Evolutionary conservation across 2,113 vertebrate species (phyloP).

Genomic region (Egretta garzetta): DNA sequence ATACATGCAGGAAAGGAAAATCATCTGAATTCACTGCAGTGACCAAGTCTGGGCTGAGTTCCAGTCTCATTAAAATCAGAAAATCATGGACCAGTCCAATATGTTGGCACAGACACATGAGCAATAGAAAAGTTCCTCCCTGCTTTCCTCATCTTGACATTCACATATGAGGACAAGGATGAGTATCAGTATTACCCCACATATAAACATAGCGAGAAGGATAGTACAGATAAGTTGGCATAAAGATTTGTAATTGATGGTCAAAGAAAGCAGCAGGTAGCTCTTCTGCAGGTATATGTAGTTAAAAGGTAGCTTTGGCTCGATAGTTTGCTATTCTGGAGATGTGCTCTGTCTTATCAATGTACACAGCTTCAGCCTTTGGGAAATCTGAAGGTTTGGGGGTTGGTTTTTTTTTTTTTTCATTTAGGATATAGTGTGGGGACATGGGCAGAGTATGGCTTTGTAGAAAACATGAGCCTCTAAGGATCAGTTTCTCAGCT

Average conservation of each 20-base stretch:
- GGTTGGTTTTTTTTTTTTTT: background rate
- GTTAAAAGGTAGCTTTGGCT: background rate
- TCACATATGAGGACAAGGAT: background rate
- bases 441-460: background rate
- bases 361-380: background rate
- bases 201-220: background rate
- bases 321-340: background rate
- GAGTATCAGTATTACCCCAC: fast-evolving
- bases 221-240: background rate
- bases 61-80: constrained; percentile 57
- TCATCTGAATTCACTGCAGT: constrained; percentile 43
- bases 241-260: background rate
- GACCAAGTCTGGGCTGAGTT: constrained; percentile 41
- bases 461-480: background rate
- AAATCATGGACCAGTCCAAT: constrained; percentile 18
- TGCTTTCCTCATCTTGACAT: constrained; percentile 23
- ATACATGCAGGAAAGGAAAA: constrained; percentile 5
- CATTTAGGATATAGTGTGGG: background rate
- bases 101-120: constrained; percentile 22
- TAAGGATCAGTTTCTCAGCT: background rate
- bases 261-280: background rate
- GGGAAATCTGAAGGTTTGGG: background rate
- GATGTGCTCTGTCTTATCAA: background rate
- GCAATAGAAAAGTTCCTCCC: background rate
- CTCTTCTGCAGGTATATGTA: background rate